Evolutionary conservation across 2,888 invertebrate genomes (phyloP), one percentile per base, ranked within the genome.

Genomic region (Lycaena phlaeas): DNA sequence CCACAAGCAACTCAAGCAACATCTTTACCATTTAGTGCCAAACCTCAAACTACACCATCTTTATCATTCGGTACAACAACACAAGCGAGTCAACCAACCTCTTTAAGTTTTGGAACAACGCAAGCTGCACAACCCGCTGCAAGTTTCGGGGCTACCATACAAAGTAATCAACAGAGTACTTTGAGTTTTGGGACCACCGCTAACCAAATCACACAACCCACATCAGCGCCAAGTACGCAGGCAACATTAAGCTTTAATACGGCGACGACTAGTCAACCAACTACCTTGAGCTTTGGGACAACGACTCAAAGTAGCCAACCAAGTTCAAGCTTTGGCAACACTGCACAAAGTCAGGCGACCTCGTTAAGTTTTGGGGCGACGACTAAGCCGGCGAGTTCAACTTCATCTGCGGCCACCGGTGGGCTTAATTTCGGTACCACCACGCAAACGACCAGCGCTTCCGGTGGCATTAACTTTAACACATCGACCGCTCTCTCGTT

Each of bases 401-500:
- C 18, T 12, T 9, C 34, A 1, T 17, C 34, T 7, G 11, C 34
- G 11, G 18, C 22, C 11, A 34, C 34, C 4, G 34, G 30, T 10
- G 41, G 26, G 7, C 43, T 48, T 7, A 31, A 31, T 31, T 40
- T 40, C 25, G 31, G 31, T 40, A 31, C 40, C 30, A 30, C 5
- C 12, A 7, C 49, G 1, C 14, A 40, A 9, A 9, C 43, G 12
- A 34, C 41, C 27, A 4, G 27, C 9, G 36, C 44, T 15, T 27
- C 34, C 2, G 17, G 40, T 1, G 43, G 40, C 3, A 15, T 40
- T 9, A 43, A 27, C 14, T 34, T 43, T 7, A 36, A 39, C 14
- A 27, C 37, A 7, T 14, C 37, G 6, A 36, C 10, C 31, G 48
- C 14, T 9, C 14, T 53, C 14, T 27, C 46, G 6, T 58, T 60